Conservation (phyloP, 1,140 invertebrate species). For the Lysiphlebus fabarum region DNA sequence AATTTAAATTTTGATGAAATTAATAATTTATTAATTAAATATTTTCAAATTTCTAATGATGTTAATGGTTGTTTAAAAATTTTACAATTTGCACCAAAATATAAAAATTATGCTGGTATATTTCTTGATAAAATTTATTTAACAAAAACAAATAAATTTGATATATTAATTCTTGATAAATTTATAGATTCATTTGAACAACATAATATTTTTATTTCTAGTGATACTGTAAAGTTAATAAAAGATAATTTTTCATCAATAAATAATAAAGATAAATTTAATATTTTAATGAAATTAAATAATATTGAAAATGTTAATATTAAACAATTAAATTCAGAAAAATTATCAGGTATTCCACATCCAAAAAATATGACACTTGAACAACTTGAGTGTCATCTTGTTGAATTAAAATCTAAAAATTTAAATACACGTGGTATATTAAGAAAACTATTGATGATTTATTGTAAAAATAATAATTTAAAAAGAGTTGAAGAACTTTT, state of each 20-base stretch:
- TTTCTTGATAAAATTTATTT: conserved; percentile 20
- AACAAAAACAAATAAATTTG: background rate
- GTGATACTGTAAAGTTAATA: background rate
- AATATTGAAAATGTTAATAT: background rate
- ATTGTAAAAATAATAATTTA: conserved; percentile 53
- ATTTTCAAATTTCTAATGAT: conserved; percentile 33
- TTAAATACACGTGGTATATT: conserved; percentile 59
- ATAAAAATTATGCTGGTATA: conserved; percentile 10
- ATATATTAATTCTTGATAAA: background rate
- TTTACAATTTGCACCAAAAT: conserved; percentile 28
- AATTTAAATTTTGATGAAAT: conserved; percentile 47
- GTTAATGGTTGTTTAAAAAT: conserved; percentile 29
- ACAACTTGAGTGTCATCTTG: conserved; percentile 54
- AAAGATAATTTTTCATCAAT: background rate
- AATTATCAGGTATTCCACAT: conserved; percentile 17
- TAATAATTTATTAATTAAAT: conserved; percentile 32
- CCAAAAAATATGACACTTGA: conserved; percentile 57
- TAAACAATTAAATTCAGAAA: background rate
- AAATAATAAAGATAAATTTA: background rate
- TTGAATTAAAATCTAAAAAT: conserved; percentile 56
- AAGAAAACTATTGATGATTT: conserved; percentile 53
- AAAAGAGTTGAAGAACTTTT: conserved; percentile 51
- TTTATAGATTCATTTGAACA: conserved; percentile 20
- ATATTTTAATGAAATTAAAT: background rate
- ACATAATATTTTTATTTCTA: conserved; percentile 8